Evolutionary conservation across 2,888 invertebrate genomes (phyloP).

Genomic region (Alsophila aescularia): DNA sequence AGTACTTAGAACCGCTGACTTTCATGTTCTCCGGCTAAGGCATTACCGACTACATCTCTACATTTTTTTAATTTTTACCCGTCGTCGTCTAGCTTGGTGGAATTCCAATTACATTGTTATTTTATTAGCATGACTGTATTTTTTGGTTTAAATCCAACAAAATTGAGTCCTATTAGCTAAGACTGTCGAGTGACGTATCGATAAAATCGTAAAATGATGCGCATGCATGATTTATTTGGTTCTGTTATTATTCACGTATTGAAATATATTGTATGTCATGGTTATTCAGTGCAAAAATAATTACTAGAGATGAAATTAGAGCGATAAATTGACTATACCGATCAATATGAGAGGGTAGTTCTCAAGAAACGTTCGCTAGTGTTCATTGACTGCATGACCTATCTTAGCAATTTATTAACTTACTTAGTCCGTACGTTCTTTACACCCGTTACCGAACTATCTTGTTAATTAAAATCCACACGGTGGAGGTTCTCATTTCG

Average conservation of each 20-base stretch:
- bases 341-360: too few species aligned
- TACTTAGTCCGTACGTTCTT: too few species aligned
- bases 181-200: not conserved
- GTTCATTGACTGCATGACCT: too few species aligned
- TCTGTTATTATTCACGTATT: not conserved
- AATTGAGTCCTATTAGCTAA: not conserved
- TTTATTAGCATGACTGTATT: conserved; percentile 33
- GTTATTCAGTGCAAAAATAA: not conserved
- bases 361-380: too few species aligned
- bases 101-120: conserved; percentile 74
- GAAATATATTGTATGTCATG: not conserved
- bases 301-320: too few species aligned
- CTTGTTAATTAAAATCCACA: too few species aligned
- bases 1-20: too few species aligned
- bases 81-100: conserved; percentile 60
- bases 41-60: conserved; percentile 7
- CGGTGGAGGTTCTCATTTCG: too few species aligned
- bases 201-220: not conserved
- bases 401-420: too few species aligned
- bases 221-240: not conserved
- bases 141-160: conserved; percentile 14
- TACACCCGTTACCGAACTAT: too few species aligned
- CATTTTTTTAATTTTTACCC: conserved; percentile 60
- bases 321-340: too few species aligned
- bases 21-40: not conserved